Base-by-base conservation (phyloP, 2,113 vertebrate genomes). In the Dasypus novemcinctus region DNA sequence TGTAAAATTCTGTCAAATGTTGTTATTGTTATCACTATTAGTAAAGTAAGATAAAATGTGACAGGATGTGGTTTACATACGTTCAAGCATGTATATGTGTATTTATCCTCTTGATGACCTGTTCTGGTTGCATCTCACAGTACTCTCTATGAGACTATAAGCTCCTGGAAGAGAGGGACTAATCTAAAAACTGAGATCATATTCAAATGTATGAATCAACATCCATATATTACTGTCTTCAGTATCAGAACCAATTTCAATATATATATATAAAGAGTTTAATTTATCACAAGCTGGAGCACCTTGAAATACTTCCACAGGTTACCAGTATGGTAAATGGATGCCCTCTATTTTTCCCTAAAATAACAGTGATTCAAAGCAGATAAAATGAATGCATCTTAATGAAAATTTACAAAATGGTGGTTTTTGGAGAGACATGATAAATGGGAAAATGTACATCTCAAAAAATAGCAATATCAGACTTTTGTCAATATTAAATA, bases 41-140 rank as follows among this genome's bases (percentile, higher is more conserved):
- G 21, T 89, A 74, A 95, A 88, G 83, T 88, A 61, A 91, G 9
- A 46, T 86, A 18, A 76, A 86, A 89, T 63, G 54, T 78, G 72
- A 64, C 59, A 7, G 66, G 46, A 72, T 46, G 25, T 54, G 61
- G 46, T 59, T 86, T 87, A 38, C 36, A 68, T 66, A 93, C 36
- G 54, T 95, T 79, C 54, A 76, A 81, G 29, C 29, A 63, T 17
- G 36, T 54, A 25, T 72, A 54, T 46, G 17, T 36, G 31, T 29
- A 4, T 75, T 75, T 46, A 36, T 66, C 27, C 43, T 80, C 46
- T 57, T 66, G 33, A 15, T 31, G 59, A 72, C 25, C 74, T 71
- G 79, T 15, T 29, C 31, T n/a, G 29, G 23, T 38, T 63, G 33
- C 1, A 76, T 76, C 33, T 72, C 59, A 31, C 33, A 21, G 0